Conservation (phyloP, 1,140 invertebrate genomes). For the Zaprionus africanus region DNA sequence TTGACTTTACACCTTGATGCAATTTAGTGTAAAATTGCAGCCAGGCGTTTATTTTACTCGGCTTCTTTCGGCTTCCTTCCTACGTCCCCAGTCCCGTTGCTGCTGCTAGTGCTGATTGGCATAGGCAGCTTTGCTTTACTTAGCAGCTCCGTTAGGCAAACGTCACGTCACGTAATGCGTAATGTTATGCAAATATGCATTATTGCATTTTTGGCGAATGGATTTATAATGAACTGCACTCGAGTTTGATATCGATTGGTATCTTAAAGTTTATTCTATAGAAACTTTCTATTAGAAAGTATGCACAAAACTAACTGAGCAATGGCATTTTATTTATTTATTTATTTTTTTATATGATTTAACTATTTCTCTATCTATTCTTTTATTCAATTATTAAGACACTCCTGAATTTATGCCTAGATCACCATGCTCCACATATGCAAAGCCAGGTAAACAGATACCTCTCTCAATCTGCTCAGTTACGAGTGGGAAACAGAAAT, state of each 20-base stretch:
- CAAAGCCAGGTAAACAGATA: neutral
- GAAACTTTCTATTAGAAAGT: too few species aligned
- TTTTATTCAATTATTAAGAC: too few species aligned
- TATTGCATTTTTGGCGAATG: neutral
- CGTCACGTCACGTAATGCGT: slow-evolving; percentile 43
- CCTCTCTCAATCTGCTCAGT: neutral
- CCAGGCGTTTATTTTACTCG: slow-evolving; percentile 37
- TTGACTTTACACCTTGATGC: slow-evolving; percentile 79
- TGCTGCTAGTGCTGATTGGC: slow-evolving; percentile 58
- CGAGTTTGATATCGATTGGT: neutral
- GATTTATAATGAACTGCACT: slow-evolving; percentile 18
- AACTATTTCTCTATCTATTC: too few species aligned
- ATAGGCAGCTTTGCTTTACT: slow-evolving; percentile 30
- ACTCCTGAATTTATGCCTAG: too few species aligned
- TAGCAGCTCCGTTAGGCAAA: slow-evolving; percentile 24
- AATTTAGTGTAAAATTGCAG: slow-evolving; percentile 77
- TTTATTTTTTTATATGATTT: too few species aligned
- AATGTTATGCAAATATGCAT: slow-evolving; percentile 46
- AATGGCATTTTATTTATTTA: neutral
- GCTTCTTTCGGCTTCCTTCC: slow-evolving; percentile 29
- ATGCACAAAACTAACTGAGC: neutral
- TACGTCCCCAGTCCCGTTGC: slow-evolving; percentile 13
- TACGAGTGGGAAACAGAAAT: neutral
- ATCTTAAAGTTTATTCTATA: neutral
- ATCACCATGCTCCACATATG: neutral